Evolutionary conservation across 2,113 vertebrate species (phyloP).

Genomic region (Sorex araneus): DNA sequence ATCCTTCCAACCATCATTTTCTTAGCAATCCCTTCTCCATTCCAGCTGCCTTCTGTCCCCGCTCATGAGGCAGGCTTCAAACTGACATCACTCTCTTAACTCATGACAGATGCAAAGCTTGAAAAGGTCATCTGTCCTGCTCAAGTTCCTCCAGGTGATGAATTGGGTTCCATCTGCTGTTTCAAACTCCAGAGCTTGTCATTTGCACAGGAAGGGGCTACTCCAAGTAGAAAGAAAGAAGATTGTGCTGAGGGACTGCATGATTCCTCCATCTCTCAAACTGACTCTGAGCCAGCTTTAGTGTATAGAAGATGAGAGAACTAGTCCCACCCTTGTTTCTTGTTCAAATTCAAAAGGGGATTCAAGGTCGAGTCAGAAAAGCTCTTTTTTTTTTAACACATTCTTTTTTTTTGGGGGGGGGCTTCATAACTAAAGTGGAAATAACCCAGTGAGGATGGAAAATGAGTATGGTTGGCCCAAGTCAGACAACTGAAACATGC

Average conservation of each 20-base stretch:
- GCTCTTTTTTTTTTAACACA: too few species aligned
- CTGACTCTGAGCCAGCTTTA: neutral
- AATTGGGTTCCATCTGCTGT: neutral
- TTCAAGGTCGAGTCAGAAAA: constrained; percentile 65
- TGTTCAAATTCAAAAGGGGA: constrained; percentile 32
- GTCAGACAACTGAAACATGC: constrained; percentile 51
- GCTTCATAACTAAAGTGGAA: constrained; percentile 71
- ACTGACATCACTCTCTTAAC: neutral
- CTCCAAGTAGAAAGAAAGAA: neutral
- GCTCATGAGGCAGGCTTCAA: too few species aligned
- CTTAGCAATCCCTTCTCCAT: too few species aligned
- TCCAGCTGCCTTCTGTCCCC: too few species aligned
- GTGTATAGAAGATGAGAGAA: neutral
- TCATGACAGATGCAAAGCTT: neutral
- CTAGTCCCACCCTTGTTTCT: neutral
- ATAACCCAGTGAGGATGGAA: constrained; percentile 69
- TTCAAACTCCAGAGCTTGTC: neutral
- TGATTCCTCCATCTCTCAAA: neutral
- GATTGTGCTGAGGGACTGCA: neutral
- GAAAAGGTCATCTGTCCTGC: neutral
- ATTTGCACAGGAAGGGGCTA: neutral
- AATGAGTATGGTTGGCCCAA: constrained; percentile 32
- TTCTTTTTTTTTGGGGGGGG: too few species aligned
- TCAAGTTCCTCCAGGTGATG: neutral
- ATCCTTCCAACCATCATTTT: too few species aligned